Percentiles rank a stretch among this genome's conserved stretches.
phyloP scores from a whole-genome alignment of 2,888 invertebrate genomes.

The Clanis bilineata region DNA sequence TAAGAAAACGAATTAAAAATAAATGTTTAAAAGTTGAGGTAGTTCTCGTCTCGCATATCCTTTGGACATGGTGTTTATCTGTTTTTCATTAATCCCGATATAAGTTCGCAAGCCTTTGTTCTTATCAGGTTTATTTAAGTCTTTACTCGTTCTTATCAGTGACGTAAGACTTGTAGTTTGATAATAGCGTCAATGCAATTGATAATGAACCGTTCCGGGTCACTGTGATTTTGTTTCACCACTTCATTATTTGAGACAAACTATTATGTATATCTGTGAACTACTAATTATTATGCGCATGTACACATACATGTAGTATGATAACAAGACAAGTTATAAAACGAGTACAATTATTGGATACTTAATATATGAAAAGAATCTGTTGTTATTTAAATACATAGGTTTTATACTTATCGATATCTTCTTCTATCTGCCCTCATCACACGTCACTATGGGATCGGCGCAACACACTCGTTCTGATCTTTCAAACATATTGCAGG shows the following conservation, averaged over 20 bases:
- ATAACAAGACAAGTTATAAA: neutral
- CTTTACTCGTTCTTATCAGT: constrained; percentile 24
- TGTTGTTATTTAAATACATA: too few species aligned
- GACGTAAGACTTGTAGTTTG: constrained; percentile 22
- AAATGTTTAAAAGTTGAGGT: too few species aligned
- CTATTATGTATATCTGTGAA: neutral
- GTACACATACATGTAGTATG: neutral
- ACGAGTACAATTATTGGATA: neutral
- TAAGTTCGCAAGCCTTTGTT: neutral
- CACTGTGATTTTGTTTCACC: constrained; percentile 24
- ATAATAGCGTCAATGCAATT: constrained; percentile 29
- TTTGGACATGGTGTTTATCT: neutral
- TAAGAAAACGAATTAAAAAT: too few species aligned
- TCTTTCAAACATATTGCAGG: too few species aligned
- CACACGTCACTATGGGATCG: too few species aligned
- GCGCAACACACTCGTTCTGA: too few species aligned
- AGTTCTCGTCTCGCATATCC: too few species aligned
- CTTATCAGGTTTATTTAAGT: constrained; percentile 21
- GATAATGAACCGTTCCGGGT: constrained; percentile 37
- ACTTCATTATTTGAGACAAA: constrained; percentile 1
- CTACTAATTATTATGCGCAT: neutral
- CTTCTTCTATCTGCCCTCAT: too few species aligned
- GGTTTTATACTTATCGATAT: too few species aligned
- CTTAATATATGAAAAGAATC: neutral
- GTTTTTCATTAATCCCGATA: constrained; percentile 11